Percentiles rank a stretch among this genome's conserved stretches.
phyloP scores from a whole-genome alignment of 1,140 invertebrate genomes.

The Thaumetopoea pityocampa region DNA sequence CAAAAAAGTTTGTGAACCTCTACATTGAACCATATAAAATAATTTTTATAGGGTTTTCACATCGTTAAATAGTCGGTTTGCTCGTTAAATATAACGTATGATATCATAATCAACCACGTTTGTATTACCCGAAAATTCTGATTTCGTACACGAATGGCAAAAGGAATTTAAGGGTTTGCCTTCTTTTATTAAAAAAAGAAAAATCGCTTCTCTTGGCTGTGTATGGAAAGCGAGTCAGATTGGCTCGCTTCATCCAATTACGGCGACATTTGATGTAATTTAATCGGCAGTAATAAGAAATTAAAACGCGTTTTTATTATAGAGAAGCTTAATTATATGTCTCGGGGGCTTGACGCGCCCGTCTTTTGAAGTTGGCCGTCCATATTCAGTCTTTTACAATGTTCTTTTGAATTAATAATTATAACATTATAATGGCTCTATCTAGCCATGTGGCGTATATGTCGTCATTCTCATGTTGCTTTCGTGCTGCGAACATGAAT shows the following conservation, averaged over 20 bases:
- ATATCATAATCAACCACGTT: constrained; percentile 23
- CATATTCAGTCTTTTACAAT: constrained; percentile 12
- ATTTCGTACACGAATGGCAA: constrained; percentile 2
- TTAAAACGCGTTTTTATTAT: constrained; percentile 60
- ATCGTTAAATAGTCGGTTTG: constrained; percentile 23
- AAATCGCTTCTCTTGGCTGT: constrained; percentile 10
- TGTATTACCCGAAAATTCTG: constrained; percentile 25
- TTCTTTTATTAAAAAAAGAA: constrained; percentile 14
- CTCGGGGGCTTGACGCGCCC: constrained; percentile 36
- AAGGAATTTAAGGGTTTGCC: constrained; percentile 15
- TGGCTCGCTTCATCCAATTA: constrained; percentile 38
- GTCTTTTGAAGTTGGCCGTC: constrained; percentile 43
- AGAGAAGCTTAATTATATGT: constrained; percentile 47
- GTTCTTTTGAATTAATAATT: constrained; percentile 36
- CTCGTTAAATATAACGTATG: constrained; percentile 24
- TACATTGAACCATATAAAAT: constrained; percentile 14
- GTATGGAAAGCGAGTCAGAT: constrained; percentile 3
- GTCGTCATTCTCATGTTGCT: constrained; percentile 21
- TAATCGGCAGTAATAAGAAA: constrained; percentile 51
- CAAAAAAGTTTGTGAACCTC: constrained; percentile 11
- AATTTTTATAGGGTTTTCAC: constrained; percentile 25
- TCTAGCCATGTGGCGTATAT: constrained; percentile 30
- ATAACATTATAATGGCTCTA: constrained; percentile 47
- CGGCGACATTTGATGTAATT: constrained; percentile 46
- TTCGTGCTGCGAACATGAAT: constrained; percentile 24